Base-by-base conservation (phyloP, 2,113 vertebrate species). In the Scartelaos histophorus region DNA sequence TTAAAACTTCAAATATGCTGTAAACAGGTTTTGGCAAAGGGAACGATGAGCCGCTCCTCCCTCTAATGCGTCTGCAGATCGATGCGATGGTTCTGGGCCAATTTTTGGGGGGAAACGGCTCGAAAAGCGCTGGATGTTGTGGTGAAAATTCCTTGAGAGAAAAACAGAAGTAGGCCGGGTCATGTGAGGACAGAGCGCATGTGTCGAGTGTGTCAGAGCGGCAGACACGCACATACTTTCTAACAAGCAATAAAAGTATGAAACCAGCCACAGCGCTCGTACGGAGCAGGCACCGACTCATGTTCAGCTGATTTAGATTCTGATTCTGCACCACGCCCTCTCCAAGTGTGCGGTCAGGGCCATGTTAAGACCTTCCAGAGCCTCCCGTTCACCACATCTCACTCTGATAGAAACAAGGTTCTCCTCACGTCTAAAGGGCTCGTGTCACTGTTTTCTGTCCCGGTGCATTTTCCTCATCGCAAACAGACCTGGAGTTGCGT, bases 221-320 rank as follows among this genome's bases (percentile, higher is more conserved):
- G 75, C n/a, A 13, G 70, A 85, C 75, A 79, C 75, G 78, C 74
- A 82, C 61, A 54, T 35, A n/a, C 62, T 81, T 53, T 65, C 61
- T 43, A 72, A 81, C 54, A 64, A 75, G 35, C 81, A 83, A 82
- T 81, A 82, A 86, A 85, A 80, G 49, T 69, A 83, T 54, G 74
- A 35, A 81, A 82, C 85, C 68, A 80, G 71, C 60, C 67, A 69
- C 35, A 71, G 47, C 47, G 70, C 70, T 67, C 47, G 69, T 70
- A 70, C 29, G 57, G 71, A 83, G 69, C 81, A 81, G 61, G 78
- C 56, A 68, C 65, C 75, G 54, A 82, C 71, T 75, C 64, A 75
- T 56, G 17, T 58, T 38, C 56, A 58, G 56, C 12, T 58, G 56
- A 58, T 15, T 25, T 25, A 25, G 12, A 25, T 58, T 22, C 56